A percentile compares a stretch with the other conserved stretches of the same genome.
Conservation (phyloP, 2,113 vertebrate species). For the Smithornis capensis region DNA sequence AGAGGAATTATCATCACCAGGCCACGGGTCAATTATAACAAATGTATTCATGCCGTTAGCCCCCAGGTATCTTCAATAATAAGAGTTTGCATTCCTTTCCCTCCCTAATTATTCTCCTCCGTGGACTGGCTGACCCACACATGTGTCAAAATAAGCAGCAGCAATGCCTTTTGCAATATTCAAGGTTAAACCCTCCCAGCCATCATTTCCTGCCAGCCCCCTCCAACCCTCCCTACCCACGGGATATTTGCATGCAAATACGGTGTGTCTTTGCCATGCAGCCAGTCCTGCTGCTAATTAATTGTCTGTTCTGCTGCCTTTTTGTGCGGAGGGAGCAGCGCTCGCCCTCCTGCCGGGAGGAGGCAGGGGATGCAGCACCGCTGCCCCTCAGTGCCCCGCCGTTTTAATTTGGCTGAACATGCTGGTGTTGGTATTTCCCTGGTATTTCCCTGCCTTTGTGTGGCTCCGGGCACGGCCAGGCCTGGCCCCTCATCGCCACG, state of each 20-base stretch:
- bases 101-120: slow-evolving; percentile 56
- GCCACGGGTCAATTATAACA: slow-evolving; percentile 49
- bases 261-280: not conserved
- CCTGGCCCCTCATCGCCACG: not conserved
- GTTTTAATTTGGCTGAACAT: not conserved
- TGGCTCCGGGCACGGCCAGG: not conserved
- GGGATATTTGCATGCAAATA: slow-evolving; percentile 22
- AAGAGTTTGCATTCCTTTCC: slow-evolving; percentile 35
- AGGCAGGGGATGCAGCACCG: not conserved
- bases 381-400: not conserved
- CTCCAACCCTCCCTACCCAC: not conserved
- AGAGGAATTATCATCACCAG: slow-evolving; percentile 8
- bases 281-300: slow-evolving; percentile 8
- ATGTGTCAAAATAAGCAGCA: not conserved
- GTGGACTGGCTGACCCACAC: slow-evolving; percentile 32
- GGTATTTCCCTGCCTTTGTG: not conserved
- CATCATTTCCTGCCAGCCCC: slow-evolving; percentile 4
- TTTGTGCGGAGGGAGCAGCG: slow-evolving; percentile 20
- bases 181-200: slow-evolving; percentile 49
- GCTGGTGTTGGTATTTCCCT: not conserved
- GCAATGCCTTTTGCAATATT: not conserved
- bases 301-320: slow-evolving; percentile 33
- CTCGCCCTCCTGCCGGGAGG: not conserved
- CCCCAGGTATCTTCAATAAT: slow-evolving; percentile 55
- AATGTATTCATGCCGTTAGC: slow-evolving; percentile 45